Evolutionary conservation across 1,140 invertebrate species (phyloP).

Genomic region (Drosophila bipectinata): DNA sequence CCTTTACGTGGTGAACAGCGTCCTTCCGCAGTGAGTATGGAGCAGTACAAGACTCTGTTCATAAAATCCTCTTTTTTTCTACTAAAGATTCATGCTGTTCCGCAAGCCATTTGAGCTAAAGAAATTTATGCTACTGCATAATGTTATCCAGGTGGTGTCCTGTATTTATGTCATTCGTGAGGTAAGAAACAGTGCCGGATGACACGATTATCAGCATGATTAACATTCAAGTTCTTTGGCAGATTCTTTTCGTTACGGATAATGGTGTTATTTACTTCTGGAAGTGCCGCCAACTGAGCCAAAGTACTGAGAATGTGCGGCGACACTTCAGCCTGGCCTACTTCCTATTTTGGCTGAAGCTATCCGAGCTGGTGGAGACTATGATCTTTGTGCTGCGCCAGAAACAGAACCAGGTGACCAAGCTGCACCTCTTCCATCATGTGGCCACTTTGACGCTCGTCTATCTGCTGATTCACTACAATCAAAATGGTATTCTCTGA

Average conservation of each 20-base stretch:
- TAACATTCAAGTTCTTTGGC: no score
- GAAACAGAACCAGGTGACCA: slow-evolving; percentile 89
- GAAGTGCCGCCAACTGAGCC: slow-evolving; percentile 44
- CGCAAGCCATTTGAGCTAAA: slow-evolving; percentile 63
- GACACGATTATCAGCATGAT: no score
- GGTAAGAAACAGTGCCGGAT: slow-evolving; percentile 33
- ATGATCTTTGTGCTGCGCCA: slow-evolving; percentile 92
- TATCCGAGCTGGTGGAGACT: slow-evolving; percentile 88
- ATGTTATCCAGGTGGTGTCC: slow-evolving; percentile 64
- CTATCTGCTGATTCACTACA: slow-evolving; percentile 89
- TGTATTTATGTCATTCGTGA: slow-evolving; percentile 64
- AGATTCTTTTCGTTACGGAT: slow-evolving; percentile 36
- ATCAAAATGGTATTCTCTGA: slow-evolving; percentile 44
- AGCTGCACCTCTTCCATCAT: slow-evolving; percentile 91
- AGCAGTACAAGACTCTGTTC: no score
- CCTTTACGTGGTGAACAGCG: slow-evolving; percentile 47
- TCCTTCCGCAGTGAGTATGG: slow-evolving; percentile 60
- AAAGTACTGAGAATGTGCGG: slow-evolving; percentile 3
- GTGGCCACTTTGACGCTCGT: slow-evolving; percentile 88
- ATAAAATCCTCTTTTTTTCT: neutral
- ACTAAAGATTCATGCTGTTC: slow-evolving; percentile 64
- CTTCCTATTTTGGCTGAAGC: slow-evolving; percentile 85
- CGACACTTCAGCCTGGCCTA: slow-evolving; percentile 75
- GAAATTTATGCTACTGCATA: slow-evolving; percentile 64
- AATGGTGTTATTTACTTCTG: slow-evolving; percentile 50